Percentiles rank a stretch among this genome's conserved stretches.
Conservation (phyloP, 92 coral and sea anemone genomes). For the Palythoa caribaeorum region DNA sequence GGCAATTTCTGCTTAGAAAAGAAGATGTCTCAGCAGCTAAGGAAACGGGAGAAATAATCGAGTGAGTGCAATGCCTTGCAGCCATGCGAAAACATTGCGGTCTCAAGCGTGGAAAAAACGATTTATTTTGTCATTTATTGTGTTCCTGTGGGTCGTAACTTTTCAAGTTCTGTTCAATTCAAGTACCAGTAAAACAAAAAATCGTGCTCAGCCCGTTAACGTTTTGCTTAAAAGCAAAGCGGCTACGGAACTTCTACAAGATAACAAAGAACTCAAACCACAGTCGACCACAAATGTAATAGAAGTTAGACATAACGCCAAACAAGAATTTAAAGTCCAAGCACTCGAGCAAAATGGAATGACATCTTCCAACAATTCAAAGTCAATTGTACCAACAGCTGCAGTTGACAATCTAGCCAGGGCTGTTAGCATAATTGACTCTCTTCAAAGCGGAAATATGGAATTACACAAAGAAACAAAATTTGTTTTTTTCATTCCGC, state of each 20-base stretch:
- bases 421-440: conserved; percentile 4
- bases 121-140: neutral
- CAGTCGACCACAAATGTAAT: no score
- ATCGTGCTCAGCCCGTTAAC: no score
- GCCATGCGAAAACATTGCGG: neutral
- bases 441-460: neutral
- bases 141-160: conserved; percentile 14
- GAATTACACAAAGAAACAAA: neutral
- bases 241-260: neutral
- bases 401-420: neutral
- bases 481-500: conserved; percentile 16
- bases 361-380: neutral
- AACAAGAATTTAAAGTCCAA: neutral
- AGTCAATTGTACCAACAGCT: neutral
- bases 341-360: neutral
- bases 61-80: neutral
- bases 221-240: neutral
- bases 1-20: no score
- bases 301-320: neutral
- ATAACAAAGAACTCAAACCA: neutral
- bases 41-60: neutral
- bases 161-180: conserved; percentile 2
- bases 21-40: neutral
- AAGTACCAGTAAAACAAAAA: neutral
- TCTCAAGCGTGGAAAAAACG: conserved; percentile 25